phyloP scores from a whole-genome alignment of 2,797 vertebrate genomes.

The Poecilia picta region DNA sequence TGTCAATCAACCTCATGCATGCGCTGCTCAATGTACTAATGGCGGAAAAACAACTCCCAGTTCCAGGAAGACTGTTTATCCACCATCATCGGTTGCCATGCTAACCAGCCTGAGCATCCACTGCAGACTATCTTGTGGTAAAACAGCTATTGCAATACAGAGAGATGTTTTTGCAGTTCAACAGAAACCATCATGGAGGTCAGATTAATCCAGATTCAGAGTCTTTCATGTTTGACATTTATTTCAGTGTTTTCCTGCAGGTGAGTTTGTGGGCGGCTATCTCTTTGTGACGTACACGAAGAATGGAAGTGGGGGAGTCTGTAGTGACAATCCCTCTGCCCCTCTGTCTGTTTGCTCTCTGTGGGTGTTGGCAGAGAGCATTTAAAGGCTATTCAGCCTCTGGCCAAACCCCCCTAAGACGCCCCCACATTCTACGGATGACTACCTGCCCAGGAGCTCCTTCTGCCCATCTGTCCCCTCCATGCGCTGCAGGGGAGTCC shows the following conservation, averaged over 20 bases:
- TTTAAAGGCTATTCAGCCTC: conserved; percentile 72
- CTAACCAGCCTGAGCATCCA: too few species aligned
- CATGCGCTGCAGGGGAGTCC: conserved; percentile 32
- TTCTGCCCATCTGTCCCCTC: conserved; percentile 80
- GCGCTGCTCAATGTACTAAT: too few species aligned
- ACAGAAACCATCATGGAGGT: conserved; percentile 33
- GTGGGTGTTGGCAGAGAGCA: conserved; percentile 63
- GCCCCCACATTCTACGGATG: conserved; percentile 80
- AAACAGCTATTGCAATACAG: too few species aligned
- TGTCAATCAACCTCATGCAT: too few species aligned
- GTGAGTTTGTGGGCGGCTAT: conserved; percentile 69
- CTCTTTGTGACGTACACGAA: conserved; percentile 69
- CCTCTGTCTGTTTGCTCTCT: conserved; percentile 49
- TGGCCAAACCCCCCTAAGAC: conserved; percentile 62
- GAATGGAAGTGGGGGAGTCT: conserved; percentile 52
- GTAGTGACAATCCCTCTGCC: conserved; percentile 73
- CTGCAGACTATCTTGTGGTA: too few species aligned
- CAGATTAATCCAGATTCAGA: conserved; percentile 65
- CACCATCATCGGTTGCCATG: too few species aligned
- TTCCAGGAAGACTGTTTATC: too few species aligned
- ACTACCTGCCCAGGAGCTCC: conserved; percentile 83
- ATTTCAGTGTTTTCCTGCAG: conserved; percentile 74
- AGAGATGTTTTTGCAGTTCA: conserved; percentile 19
- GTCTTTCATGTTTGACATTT: conserved; percentile 66
- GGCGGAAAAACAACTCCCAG: too few species aligned